Evolutionary conservation across 2,888 invertebrate genomes (phyloP), one percentile per base, ranked within the genome.

Genomic region (Nipponacmea schrenckii): DNA sequence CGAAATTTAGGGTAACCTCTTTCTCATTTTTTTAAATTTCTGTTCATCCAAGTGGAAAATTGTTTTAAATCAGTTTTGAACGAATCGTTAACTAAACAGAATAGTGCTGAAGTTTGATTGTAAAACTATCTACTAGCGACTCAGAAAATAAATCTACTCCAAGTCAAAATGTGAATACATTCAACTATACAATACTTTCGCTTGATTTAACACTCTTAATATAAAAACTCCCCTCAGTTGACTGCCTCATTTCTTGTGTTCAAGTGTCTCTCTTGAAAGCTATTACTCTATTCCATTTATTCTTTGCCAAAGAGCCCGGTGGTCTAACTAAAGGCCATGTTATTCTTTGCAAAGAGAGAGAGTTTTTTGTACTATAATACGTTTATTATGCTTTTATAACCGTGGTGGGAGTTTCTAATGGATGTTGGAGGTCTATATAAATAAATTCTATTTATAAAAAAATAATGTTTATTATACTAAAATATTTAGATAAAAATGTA

Each of bases 341-440:
- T 39, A 39, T 39, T 39, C 39, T 39, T 39, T 39, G 39, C 39
- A 39, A 39, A 39, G 10, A 39, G 39, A 39, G 39, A 56, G 3
- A 56, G 20, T 56, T 56, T 56, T 56, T 56, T 56, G 56, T 56
- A 56, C 24, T 20, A 20, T 24, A 24, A 24, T 14, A 56, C 20
- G 56, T 56, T 56, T 56, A 56, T 56, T 20, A 56, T 56, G 56
- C 56, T 56, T 56, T 56, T 56, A 17, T 56, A 56, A 56, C 20
- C 56, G 56, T 24, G 20, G 20, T 20, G 56, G 8, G 56, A 8
- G 56, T 56, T 56, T 24, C 2, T 20, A 56, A 24, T 20, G 20
- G 56, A 56, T 56, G 20, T 56, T 20, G 56, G 56, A 20, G 56
- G 56, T 56, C 24, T 24, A 20, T 12, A 5, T 39, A 39, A 2